A percentile compares a stretch with the other conserved stretches of the same genome.
These are phyloP conservation scores for Gavialis gangeticus DNA, from an alignment of 2,113 vertebrate genomes.

Conservation along the genomic window DNA sequence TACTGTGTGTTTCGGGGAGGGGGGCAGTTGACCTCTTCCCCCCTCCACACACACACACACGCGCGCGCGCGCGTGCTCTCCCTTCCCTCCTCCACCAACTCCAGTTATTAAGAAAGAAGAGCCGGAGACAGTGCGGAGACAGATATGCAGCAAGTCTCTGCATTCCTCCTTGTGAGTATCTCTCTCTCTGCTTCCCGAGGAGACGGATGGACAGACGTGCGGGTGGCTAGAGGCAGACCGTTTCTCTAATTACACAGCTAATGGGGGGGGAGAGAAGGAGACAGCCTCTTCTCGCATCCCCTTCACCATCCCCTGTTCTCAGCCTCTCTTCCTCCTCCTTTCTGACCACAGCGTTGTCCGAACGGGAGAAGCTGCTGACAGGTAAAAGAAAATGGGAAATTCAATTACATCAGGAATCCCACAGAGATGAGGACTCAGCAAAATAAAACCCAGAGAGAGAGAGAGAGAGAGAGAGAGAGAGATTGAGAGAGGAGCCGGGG, in stretches of 20 bases:
- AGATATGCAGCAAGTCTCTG: slow-evolving; percentile 66
- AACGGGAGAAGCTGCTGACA: neutral
- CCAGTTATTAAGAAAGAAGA: slow-evolving; percentile 52
- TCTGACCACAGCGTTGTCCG: neutral
- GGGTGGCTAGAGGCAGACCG: slow-evolving; percentile 17
- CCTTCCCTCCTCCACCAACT: slow-evolving; percentile 25
- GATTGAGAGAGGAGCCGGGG: neutral
- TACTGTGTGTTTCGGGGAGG: neutral
- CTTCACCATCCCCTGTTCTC: neutral
- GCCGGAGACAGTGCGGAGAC: slow-evolving; percentile 65
- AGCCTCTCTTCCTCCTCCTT: neutral
- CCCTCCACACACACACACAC: neutral
- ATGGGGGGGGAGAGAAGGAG: neutral
- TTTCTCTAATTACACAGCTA: slow-evolving; percentile 1
- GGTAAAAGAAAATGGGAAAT: neutral
- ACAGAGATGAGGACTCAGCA: neutral
- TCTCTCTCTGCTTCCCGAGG: slow-evolving; percentile 20
- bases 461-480: neutral
- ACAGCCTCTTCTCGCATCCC: neutral
- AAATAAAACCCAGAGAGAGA: neutral
- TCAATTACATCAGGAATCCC: slow-evolving; percentile 1
- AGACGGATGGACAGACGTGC: slow-evolving; percentile 13
- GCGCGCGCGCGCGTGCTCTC: neutral
- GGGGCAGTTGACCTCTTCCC: slow-evolving; percentile 15
- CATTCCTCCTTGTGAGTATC: slow-evolving; percentile 60